Evolutionary conservation across 2,888 invertebrate genomes (phyloP), one percentile per base, ranked within the genome.

Genomic region (Neoaliturus tenellus): DNA sequence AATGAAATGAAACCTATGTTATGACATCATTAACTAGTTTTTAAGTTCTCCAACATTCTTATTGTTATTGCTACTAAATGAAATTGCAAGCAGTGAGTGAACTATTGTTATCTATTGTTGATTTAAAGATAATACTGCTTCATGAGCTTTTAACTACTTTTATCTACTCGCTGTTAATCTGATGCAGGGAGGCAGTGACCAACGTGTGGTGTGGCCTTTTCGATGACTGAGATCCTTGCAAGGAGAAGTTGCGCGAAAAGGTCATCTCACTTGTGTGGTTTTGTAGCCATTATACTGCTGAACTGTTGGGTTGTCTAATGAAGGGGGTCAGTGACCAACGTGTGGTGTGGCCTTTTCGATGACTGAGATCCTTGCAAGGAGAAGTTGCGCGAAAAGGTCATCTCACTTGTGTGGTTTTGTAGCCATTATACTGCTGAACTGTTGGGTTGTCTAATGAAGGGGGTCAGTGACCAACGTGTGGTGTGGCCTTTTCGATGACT

Each of bases 181-280:
- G 6, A 4, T 48, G 12, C 51, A 88, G 89, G 83, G 89, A 90
- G 44, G 89, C 90, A 0, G 89, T 90, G 17, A 87, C 87, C 44
- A 89, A 90, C 80, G 80, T 89, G 2, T 88, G 87, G 88, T 84
- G 86, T 73, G 87, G 87, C 62, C 55, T 84, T 31, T 62, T 80
- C 14, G 67, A 80, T 20, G 62, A 62, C n/a, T 69, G 80, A 23
- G 80, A 84, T 48, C 82, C 80, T n/a, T 84, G 83, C 25, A 84
- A 51, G 14, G 86, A 87, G 67, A 85, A 69, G 51, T 82, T 75
- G 20, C 84, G 89, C 3, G 89, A 92, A 84, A 87, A 90, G 35
- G 39, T 88, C 0, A 90, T 92, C 35, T 92, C 93, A 0, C 69
- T 91, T 0, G n/a, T 92, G 4, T 93, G 93, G 93, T 93, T 93